Evolutionary conservation across 2,113 vertebrate genomes (phyloP).

Genomic region (Paramormyrops kingsleyae): DNA sequence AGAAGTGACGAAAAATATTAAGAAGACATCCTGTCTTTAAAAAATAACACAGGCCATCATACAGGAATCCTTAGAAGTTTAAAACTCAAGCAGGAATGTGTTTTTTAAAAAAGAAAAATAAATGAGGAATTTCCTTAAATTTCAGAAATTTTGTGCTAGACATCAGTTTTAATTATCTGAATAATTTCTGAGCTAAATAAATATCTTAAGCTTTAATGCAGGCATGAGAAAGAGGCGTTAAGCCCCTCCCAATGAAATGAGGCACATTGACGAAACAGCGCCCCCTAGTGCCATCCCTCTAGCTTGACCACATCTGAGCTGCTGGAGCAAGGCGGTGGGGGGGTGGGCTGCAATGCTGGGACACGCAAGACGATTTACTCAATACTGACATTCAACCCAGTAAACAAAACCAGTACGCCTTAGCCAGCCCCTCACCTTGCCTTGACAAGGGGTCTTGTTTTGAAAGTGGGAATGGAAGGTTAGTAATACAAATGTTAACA

Average conservation of each 20-base stretch:
- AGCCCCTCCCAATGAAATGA: slow-evolving; percentile 10
- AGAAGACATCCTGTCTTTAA: neutral
- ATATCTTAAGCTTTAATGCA: slow-evolving; percentile 9
- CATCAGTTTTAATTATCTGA: neutral
- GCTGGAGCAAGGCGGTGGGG: neutral
- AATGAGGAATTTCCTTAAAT: neutral
- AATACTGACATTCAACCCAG: slow-evolving; percentile 41
- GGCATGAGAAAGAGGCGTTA: neutral
- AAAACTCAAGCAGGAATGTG: neutral
- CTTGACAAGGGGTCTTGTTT: neutral
- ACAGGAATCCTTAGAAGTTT: neutral
- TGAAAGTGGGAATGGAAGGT: neutral
- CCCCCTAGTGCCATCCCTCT: neutral
- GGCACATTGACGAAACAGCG: slow-evolving; percentile 7
- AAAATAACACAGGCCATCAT: neutral
- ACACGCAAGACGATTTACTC: slow-evolving; percentile 28
- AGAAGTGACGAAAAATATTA: neutral
- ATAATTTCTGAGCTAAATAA: neutral
- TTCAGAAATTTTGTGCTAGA: neutral
- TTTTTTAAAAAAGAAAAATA: neutral
- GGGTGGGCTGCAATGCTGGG: slow-evolving; percentile 14
- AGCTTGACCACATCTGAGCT: neutral
- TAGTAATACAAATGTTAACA: neutral
- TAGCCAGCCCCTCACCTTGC: neutral
- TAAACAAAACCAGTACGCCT: slow-evolving; percentile 22